Base-by-base conservation (phyloP, 2,113 vertebrate species). In the Serilophus lunatus region DNA sequence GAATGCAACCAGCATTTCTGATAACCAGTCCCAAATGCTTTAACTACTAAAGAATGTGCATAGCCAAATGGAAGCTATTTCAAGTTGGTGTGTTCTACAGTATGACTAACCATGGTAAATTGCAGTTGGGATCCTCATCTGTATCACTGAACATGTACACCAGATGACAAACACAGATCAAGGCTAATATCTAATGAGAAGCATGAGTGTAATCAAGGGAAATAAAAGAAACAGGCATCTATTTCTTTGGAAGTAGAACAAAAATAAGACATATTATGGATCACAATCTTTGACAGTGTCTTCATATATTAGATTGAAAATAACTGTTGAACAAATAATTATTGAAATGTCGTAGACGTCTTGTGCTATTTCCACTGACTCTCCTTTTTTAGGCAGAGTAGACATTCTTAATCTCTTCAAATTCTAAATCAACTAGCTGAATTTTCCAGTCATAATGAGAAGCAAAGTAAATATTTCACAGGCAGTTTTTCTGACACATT, bases 61-160 rank as follows among this genome's bases (percentile, higher is more conserved):
- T 6, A 51, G 44, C 12, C 88, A 95, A 96, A 92, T 86, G 88
- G 77, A 96, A 94, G 74, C 72, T 76, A 60, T 95, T 96, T 95
- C 3, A 3, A 68, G 57, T 23, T 74, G 74, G 38, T 85, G 35
- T 95, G 82, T 86, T 94, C 59, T 90, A 49, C 45, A 90, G 93
- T 90, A 91, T 6, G 3, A 64, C 25, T 82, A 88, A 68, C 66
- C 66, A 65, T 22, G n/a, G 31, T 68, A 71, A 71, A 68, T 86
- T 79, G 49, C 11, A 68, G 51, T 56, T 25, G n/a, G 45, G 90
- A 54, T 31, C 50, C 18, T 88, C 35, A 10, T 51, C 51, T 36
- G 1, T 65, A 68, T 81, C 4, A 4, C 38, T 26, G 26, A 69
- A 35, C 35, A 53, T 78, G 49, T 65, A 53, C 79, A 88, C 31